These are phyloP conservation scores for Mnemiopsis leidyi DNA, from an alignment of 37 sponge, comb jelly and placozoan species.

Conservation along the genomic window DNA sequence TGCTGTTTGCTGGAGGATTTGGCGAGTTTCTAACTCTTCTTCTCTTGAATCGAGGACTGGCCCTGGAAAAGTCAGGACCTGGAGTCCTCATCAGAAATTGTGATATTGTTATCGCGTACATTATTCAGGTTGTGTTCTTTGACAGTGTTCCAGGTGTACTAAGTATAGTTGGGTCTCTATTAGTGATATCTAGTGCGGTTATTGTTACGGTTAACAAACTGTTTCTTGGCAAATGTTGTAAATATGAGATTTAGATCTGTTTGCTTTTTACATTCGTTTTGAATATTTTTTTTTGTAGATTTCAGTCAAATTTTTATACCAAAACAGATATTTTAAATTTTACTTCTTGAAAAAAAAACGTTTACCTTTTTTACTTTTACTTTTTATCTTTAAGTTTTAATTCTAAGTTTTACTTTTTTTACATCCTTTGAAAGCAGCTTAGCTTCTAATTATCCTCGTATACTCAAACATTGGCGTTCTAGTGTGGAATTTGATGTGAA, in stretches of 20 bases:
- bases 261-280: too few species aligned
- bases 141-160: not conserved
- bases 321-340: not conserved
- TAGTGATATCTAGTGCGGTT: not conserved
- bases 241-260: not conserved
- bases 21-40: not conserved
- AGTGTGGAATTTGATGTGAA: too few species aligned
- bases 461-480: too few species aligned
- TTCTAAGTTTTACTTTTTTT: too few species aligned
- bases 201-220: not conserved
- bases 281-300: too few species aligned
- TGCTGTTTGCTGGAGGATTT: not conserved
- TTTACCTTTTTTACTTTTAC: too few species aligned
- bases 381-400: too few species aligned
- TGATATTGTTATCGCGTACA: constrained; percentile 34
- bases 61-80: constrained; percentile 43
- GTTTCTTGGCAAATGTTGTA: not conserved
- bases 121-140: constrained; percentile 14
- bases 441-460: too few species aligned
- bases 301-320: not conserved
- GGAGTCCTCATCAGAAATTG: not conserved
- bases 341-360: not conserved
- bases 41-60: constrained; percentile 1
- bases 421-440: too few species aligned
- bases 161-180: not conserved